phyloP scores from a whole-genome alignment of 2,888 invertebrate genomes.

The Melipona beecheii region DNA sequence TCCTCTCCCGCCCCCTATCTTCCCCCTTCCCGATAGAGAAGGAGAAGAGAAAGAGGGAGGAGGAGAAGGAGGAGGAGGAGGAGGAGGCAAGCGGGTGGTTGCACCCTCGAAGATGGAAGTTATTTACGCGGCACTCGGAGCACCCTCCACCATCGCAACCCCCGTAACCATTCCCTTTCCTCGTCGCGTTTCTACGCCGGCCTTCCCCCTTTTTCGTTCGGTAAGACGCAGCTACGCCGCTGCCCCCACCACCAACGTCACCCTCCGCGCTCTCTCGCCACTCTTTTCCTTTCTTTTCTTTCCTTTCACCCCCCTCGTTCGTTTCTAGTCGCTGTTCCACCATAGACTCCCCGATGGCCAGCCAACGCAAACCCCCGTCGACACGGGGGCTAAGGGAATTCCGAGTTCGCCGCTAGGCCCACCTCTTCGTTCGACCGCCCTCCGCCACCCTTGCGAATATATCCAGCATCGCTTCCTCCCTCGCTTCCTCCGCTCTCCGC shows the following conservation, averaged over 20 bases:
- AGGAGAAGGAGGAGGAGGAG: constrained; percentile 4
- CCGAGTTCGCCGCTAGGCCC: constrained; percentile 57
- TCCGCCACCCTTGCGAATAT: constrained; percentile 27
- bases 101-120: constrained; percentile 76
- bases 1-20: constrained; percentile 32
- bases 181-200: constrained; percentile 46
- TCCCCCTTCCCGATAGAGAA: constrained; percentile 12
- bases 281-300: constrained; percentile 43
- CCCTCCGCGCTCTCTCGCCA: constrained; percentile 11
- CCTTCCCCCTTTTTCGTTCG: constrained; percentile 55
- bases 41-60: constrained; percentile 32
- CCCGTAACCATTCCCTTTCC: constrained; percentile 57
- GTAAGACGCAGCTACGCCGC: constrained; percentile 60
- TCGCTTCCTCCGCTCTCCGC: constrained; percentile 9
- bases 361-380: constrained; percentile 48
- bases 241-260: constrained; percentile 28
- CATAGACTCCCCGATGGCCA: constrained; percentile 62
- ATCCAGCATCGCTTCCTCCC: constrained; percentile 14
- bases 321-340: constrained; percentile 51
- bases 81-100: constrained; percentile 57
- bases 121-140: constrained; percentile 75
- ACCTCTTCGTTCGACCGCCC: constrained; percentile 51
- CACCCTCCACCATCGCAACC: constrained; percentile 71
- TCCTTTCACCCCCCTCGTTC: constrained; percentile 45
- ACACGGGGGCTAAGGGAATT: constrained; percentile 55